Percentiles rank a stretch among this genome's conserved stretches.
These are phyloP conservation scores for Chymomyza costata DNA, from an alignment of 1,140 invertebrate species.

Conservation along the genomic window DNA sequence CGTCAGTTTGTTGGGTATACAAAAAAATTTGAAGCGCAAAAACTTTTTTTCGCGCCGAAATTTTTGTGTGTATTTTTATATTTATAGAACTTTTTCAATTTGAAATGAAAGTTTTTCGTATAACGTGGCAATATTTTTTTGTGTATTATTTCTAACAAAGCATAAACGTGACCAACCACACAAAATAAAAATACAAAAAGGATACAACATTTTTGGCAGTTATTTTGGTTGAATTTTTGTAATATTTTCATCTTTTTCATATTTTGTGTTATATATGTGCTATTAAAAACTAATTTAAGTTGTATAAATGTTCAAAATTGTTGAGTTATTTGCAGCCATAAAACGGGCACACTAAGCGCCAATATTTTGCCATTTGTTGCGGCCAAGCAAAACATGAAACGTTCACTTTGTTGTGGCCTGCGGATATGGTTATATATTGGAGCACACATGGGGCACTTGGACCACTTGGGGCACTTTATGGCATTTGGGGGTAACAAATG, in stretches of 20 bases:
- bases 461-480: too few relatives aligned
- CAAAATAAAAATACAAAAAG: constrained; percentile 23
- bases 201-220: background rate
- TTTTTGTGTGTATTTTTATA: constrained; percentile 56
- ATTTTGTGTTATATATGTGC: constrained; percentile 37
- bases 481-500: background rate
- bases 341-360: constrained; percentile 23
- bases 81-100: constrained; percentile 74
- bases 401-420: constrained; percentile 3
- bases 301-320: constrained; percentile 41
- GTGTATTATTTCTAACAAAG: constrained; percentile 72
- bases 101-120: constrained; percentile 64
- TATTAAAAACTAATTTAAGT: constrained; percentile 61
- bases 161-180: constrained; percentile 50
- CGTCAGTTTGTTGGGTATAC: too few relatives aligned
- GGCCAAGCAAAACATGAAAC: constrained; percentile 21
- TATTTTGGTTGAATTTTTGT: constrained; percentile 4
- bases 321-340: constrained; percentile 35
- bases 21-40: too few relatives aligned
- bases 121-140: constrained; percentile 54
- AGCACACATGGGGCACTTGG: too few relatives aligned
- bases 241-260: too few relatives aligned
- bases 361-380: constrained; percentile 22
- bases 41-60: constrained; percentile 48
- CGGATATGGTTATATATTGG: too few relatives aligned